Conservation (phyloP, 2,888 invertebrate species). For the Calameuta pallipes region DNA sequence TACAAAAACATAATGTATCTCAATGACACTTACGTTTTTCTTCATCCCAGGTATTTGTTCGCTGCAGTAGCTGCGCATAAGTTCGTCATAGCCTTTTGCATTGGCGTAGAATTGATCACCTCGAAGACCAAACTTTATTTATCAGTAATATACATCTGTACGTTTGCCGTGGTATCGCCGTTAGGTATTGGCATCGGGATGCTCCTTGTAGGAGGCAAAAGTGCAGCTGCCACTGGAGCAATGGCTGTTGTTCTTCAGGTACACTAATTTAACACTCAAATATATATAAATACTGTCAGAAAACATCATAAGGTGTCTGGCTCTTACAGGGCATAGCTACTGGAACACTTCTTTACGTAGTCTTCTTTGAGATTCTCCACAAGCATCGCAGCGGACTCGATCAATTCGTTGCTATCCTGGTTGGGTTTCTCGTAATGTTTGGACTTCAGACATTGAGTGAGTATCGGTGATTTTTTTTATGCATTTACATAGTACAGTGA, state of each 20-base stretch:
- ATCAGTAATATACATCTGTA: conserved; percentile 76
- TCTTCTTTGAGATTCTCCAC: conserved; percentile 94
- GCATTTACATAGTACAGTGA: background rate
- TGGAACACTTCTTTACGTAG: conserved; percentile 93
- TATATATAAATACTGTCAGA: background rate
- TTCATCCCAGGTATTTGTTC: conserved; percentile 77
- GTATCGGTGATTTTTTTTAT: conserved; percentile 48
- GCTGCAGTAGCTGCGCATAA: conserved; percentile 88
- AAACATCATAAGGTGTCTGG: background rate
- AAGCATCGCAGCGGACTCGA: conserved; percentile 71
- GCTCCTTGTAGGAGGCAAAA: conserved; percentile 71
- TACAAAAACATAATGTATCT: background rate
- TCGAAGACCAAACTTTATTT: conserved; percentile 75
- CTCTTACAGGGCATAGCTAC: conserved; percentile 85
- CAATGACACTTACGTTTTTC: conserved; percentile 15
- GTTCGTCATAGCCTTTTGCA: conserved; percentile 88
- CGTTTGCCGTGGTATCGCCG: conserved; percentile 84
- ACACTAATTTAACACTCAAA: background rate
- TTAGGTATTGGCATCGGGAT: conserved; percentile 83
- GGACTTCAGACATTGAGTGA: conserved; percentile 74
- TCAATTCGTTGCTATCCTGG: conserved; percentile 75
- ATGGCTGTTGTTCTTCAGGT: conserved; percentile 64
- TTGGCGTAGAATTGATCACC: conserved; percentile 84
- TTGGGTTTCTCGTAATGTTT: conserved; percentile 81
- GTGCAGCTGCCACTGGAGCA: conserved; percentile 72